phyloP scores from a whole-genome alignment of 2,113 vertebrate species.

The Scartelaos histophorus region DNA sequence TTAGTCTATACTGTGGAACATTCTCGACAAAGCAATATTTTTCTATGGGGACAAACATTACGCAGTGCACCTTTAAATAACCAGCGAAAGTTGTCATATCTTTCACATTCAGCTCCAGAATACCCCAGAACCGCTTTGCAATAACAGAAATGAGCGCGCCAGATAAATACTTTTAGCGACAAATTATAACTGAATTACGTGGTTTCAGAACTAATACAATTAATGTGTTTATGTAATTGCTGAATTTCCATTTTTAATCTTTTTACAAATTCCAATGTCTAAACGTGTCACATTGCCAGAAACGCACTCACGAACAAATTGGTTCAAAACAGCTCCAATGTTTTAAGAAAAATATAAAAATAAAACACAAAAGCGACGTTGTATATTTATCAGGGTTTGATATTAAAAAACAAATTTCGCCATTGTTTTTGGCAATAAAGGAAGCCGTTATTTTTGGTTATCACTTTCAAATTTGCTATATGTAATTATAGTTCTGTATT shows the following conservation, averaged over 20 bases:
- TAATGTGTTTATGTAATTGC: conserved; percentile 2
- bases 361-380: background rate
- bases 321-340: background rate
- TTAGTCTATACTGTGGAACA: background rate
- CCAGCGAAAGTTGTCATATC: background rate
- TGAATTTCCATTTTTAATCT: background rate
- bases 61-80: background rate
- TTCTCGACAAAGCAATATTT: no score
- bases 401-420: background rate
- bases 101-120: background rate
- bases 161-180: background rate
- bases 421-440: background rate
- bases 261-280: background rate
- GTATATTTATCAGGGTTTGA: background rate
- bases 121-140: background rate
- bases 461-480: background rate
- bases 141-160: background rate
- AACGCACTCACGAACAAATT: background rate
- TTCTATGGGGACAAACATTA: no score
- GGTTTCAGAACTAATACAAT: background rate
- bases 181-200: background rate
- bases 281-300: background rate
- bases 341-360: background rate
- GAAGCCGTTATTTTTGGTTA: background rate
- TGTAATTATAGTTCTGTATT: background rate